Conservation (phyloP, 30 jellyfish, hydroid and myxozoan genomes). For the Aurelia sp. region DNA sequence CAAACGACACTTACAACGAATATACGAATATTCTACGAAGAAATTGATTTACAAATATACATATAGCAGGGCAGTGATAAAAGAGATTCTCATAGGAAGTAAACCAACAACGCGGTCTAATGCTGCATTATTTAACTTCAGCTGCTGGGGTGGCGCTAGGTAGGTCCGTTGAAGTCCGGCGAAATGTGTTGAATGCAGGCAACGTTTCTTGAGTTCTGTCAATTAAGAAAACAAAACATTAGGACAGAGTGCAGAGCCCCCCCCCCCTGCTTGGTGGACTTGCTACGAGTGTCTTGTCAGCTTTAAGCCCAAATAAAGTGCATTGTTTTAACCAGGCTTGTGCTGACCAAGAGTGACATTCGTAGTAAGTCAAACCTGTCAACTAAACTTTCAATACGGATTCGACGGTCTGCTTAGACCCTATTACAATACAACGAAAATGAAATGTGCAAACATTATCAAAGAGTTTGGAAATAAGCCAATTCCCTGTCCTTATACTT, state of each 20-base stretch:
- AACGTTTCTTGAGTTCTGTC: slow-evolving; percentile 74
- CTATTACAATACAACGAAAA: too few relatives aligned
- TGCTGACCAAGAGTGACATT: too few relatives aligned
- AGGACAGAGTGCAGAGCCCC: not conserved
- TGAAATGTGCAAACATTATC: too few relatives aligned
- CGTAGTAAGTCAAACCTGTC: too few relatives aligned
- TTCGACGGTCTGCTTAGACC: too few relatives aligned
- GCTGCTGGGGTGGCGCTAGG: slow-evolving; percentile 75
- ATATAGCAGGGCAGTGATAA: slow-evolving; percentile 47
- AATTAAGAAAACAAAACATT: not conserved
- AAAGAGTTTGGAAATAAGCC: too few relatives aligned
- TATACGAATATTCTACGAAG: slow-evolving; percentile 28
- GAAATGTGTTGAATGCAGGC: slow-evolving; percentile 87
- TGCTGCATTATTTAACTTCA: slow-evolving; percentile 61
- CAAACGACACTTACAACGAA: slow-evolving; percentile 18
- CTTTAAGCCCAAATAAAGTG: too few relatives aligned
- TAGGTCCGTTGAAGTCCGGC: slow-evolving; percentile 74
- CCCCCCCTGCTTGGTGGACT: too few relatives aligned
- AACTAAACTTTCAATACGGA: too few relatives aligned
- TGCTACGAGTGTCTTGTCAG: too few relatives aligned
- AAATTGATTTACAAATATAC: slow-evolving; percentile 65
- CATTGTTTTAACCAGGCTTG: too few relatives aligned
- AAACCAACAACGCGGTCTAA: not conserved
- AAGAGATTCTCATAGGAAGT: slow-evolving; percentile 19
- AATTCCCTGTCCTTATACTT: too few relatives aligned